Evolutionary conservation across 2,113 vertebrate genomes (phyloP).

Genomic region (Micronycteris hirsuta): DNA sequence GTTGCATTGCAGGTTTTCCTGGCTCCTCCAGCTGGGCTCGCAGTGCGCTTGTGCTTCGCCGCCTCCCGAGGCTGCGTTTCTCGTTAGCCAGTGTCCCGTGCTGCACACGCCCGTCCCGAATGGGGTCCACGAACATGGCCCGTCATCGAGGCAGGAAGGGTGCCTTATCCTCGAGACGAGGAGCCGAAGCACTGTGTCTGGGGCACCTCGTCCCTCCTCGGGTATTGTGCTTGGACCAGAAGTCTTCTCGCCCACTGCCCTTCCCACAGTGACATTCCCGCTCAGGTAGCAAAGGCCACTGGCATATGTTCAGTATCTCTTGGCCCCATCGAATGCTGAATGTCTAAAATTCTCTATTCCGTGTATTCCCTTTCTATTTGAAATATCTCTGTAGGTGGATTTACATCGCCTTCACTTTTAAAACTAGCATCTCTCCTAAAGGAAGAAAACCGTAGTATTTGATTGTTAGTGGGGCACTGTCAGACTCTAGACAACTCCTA

Average conservation of each 20-base stretch:
- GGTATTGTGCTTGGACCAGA: neutral
- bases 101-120: neutral
- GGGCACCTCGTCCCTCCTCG: neutral
- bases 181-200: neutral
- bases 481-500: slow-evolving; percentile 38
- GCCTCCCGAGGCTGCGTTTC: neutral
- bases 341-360: slow-evolving; percentile 24
- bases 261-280: neutral
- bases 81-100: neutral
- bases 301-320: neutral
- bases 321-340: neutral
- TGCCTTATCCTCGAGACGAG: neutral
- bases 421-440: slow-evolving; percentile 56
- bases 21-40: neutral
- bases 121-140: neutral
- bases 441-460: slow-evolving; percentile 39
- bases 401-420: slow-evolving; percentile 65
- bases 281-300: neutral
- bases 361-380: slow-evolving; percentile 60
- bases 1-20: neutral
- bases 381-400: slow-evolving; percentile 66
- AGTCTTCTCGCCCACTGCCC: neutral
- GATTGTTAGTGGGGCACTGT: slow-evolving; percentile 41
- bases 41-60: neutral
- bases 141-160: neutral